Base-by-base conservation (phyloP, 1,140 invertebrate species). In the Atta cephalotes region DNA sequence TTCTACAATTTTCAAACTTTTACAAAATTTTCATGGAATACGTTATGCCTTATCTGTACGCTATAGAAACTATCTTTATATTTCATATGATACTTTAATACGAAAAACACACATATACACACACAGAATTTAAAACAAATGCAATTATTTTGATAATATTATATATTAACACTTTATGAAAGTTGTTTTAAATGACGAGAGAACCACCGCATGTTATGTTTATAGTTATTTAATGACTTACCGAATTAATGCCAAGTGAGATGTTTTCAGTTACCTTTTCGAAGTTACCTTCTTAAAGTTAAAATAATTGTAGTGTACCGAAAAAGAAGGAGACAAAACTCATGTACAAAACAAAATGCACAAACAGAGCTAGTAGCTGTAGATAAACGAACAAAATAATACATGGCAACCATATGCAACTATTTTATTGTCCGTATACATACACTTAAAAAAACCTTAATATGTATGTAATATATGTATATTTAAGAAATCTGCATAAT, bases 291-390 rank as follows among this genome's bases (percentile, higher is more conserved):
- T 74, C 14, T 74, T 58, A 14, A 74, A 35, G 68, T 60, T 82
- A 82, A 60, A 74, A 72, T 84, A 74, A 53, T 16, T 39, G 35
- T 60, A 72, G 58, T 74, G 28, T 82, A 51, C 3, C 21, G 10
- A 60, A 35, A 39, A 45, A 88, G 85, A 74, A 71, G 76, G 45
- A 87, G 39, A 70, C 62, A 45, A 85, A 91, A 89, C 58, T 80
- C 87, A 89, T 93, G 90, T 93, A 92, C 88, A 93, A 92, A 93
- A 87, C 63, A 68, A 80, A 86, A 60, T 86, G 80, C 62, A 85
- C 68, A 91, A 78, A 65, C 49, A 87, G 82, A 84, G n/a, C 28
- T 31, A 86, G 39, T 74, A 81, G n/a, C 1, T 71, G 35, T 81
- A 84, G 14, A 35, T 81, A 84, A 60, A 74, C 10, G 25, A 82